A percentile compares a stretch with the other conserved stretches of the same genome.
Evolutionary conservation across 2,113 vertebrate genomes (phyloP).

Genomic region (Neogobius melanostomus): DNA sequence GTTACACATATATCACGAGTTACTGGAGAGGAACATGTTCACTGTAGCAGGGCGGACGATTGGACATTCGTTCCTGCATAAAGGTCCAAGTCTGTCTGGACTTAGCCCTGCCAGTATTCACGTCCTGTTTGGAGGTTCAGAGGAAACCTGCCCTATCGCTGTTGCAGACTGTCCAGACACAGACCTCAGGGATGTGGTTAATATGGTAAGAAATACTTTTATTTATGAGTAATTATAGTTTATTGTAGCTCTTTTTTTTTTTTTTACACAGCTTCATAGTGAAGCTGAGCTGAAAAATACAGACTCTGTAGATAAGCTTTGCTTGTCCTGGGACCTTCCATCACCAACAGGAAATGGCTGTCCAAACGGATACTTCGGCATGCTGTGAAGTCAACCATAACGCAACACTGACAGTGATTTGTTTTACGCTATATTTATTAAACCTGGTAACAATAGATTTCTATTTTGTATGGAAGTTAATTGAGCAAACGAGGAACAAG

Average conservation of each 20-base stretch:
- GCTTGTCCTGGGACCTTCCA: constrained; percentile 40
- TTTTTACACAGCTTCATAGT: constrained; percentile 39
- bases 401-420: neutral
- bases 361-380: constrained; percentile 43
- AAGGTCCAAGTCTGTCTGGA: constrained; percentile 41
- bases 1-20: constrained; percentile 20
- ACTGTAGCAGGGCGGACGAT: constrained; percentile 44
- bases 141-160: constrained; percentile 28
- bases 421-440: neutral
- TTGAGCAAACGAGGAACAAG: constrained; percentile 35
- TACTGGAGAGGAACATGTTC: constrained; percentile 48
- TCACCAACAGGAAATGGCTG: constrained; percentile 47
- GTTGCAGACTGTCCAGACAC: constrained; percentile 45
- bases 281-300: constrained; percentile 28
- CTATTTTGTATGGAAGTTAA: constrained; percentile 30
- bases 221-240: no score
- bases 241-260: neutral
- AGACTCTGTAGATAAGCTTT: constrained; percentile 41
- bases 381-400: constrained; percentile 35
- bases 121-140: constrained; percentile 41
- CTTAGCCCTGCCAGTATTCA: constrained; percentile 49
- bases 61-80: constrained; percentile 51
- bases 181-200: constrained; percentile 40
- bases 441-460: neutral
- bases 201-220: constrained; percentile 21